Conservation (phyloP, 2,797 vertebrate genomes). For the Garrulus glandarius region DNA sequence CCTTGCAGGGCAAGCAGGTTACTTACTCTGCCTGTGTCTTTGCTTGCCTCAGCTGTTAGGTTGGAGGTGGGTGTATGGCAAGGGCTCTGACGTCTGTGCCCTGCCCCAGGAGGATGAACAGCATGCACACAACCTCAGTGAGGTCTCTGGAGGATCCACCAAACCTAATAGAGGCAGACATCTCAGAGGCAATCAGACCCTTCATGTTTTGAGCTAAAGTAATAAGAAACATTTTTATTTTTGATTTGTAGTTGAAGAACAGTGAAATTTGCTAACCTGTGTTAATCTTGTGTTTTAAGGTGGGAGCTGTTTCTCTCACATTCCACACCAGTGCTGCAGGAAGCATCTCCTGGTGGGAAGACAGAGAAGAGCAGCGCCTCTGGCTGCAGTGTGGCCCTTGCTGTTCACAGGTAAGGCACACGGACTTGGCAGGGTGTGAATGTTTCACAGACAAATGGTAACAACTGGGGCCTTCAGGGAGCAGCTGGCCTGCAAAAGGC, state of each 20-base stretch:
- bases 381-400: not conserved
- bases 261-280: not conserved
- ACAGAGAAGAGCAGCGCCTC: rapidly evolving
- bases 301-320: not conserved
- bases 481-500: not conserved
- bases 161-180: not conserved
- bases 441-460: not conserved
- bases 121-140: not conserved
- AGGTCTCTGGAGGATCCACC: not conserved
- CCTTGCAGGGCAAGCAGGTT: not conserved
- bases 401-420: not conserved
- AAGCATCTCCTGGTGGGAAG: not conserved
- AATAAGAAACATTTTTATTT: not conserved
- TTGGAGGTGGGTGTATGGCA: not conserved
- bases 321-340: not conserved
- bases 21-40: not conserved
- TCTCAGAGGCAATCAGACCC: not conserved
- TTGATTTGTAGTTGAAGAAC: not conserved
- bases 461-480: not conserved
- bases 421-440: not conserved
- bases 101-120: not conserved
- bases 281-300: not conserved
- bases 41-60: not conserved
- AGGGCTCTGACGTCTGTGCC: not conserved
- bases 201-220: not conserved